These are phyloP conservation scores for Nudaria mundana DNA, from an alignment of 2,888 invertebrate genomes.

Conservation along the genomic window DNA sequence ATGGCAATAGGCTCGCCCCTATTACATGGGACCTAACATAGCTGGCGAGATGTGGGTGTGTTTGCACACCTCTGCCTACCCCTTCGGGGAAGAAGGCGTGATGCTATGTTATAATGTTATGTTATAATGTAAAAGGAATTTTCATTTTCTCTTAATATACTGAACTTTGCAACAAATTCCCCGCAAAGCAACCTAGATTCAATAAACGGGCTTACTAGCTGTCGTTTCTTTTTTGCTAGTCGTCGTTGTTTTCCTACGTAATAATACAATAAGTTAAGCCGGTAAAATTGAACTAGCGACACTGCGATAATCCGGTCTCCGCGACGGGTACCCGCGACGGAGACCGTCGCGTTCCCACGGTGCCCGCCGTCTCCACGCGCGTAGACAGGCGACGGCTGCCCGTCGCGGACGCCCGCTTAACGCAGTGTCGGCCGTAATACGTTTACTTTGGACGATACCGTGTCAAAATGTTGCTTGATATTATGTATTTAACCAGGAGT, in stretches of 20 bases:
- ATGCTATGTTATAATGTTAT: no score
- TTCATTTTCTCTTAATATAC: slow-evolving; percentile 30
- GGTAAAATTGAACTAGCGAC: slow-evolving; percentile 22
- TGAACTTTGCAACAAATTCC: slow-evolving; percentile 22
- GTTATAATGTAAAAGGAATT: no score
- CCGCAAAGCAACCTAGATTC: slow-evolving; percentile 31
- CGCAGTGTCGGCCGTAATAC: slow-evolving; percentile 10
- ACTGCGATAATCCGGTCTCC: slow-evolving; percentile 2
- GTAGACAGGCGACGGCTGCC: not conserved
- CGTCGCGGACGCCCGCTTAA: slow-evolving; percentile 14
- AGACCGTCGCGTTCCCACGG: slow-evolving; percentile 12
- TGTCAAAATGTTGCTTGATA: no score
- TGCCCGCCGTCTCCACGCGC: not conserved
- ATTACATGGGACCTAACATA: no score
- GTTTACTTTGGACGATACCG: no score
- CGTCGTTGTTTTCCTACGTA: slow-evolving; percentile 27
- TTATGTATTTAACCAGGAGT: no score
- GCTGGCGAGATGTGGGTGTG: no score
- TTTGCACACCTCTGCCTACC: no score
- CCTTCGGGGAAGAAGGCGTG: no score
- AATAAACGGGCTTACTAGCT: slow-evolving; percentile 27
- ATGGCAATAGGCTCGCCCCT: no score
- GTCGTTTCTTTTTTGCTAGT: no score
- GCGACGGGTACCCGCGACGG: slow-evolving; percentile 15
- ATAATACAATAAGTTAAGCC: slow-evolving; percentile 27